Evolutionary conservation across 2,113 vertebrate species (phyloP), one percentile per base, ranked within the genome.

Genomic region (Brachyhypopomus gauderio): DNA sequence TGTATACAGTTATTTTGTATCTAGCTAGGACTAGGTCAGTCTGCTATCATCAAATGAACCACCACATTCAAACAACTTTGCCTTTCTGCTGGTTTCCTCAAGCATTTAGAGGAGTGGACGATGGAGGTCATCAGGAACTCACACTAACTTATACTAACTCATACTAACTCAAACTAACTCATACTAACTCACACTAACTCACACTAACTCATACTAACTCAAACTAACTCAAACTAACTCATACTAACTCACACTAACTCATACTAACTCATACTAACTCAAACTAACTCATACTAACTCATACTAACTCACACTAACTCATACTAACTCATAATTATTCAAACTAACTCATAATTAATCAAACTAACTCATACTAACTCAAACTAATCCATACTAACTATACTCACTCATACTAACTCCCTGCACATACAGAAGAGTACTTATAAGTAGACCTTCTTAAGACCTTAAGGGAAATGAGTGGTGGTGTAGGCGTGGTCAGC

Each of bases 361-460:
- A 30, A 2, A 3, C 30, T 30, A 30, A 30, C 30, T 30, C 30
- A 30, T 30, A 3, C 30, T 2, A 30, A 30, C 30, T 30, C 30
- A 30, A 2, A 30, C 30, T 30, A 30, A 30, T 3, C 3, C 30
- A 30, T 30, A 30, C 3, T 3, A 30, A 30, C 30, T 30, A 27
- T 6, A 75, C 30, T 36, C 19, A 19, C 60, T 74, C 59, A 63
- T 41, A 64, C 63, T 23, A 63, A 55, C 19, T 73, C 20, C 30
- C 36, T 69, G 30, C 56, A 79, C 67, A 48, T n/a, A 56, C 48
- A 72, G 58, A 58, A 63, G 23, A 30, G 45, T 62, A 72, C 60
- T 36, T 38, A 62, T 60, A 70, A 48, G 17, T 67, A 60, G 69
- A 30, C 58, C 56, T 60, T 80, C 19, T 72, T 63, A 63, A 80